These are phyloP conservation scores for Drosophila bipectinata DNA, from an alignment of 1,140 invertebrate genomes.

Conservation along the genomic window DNA sequence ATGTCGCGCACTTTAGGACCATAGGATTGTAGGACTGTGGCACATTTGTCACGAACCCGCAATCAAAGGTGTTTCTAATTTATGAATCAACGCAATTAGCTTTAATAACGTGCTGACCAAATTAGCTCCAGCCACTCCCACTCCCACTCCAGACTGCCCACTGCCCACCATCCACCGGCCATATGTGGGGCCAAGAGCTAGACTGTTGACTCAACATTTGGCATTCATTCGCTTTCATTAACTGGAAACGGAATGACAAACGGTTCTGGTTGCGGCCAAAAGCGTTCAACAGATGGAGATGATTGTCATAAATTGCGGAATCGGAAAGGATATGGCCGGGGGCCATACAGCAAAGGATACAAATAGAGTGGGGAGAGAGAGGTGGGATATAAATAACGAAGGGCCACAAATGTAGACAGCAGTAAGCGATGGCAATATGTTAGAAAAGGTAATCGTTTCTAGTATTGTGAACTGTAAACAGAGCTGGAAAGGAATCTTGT, in stretches of 20 bases:
- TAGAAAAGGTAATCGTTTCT: background rate
- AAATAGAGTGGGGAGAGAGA: background rate
- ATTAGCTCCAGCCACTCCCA: slow-evolving; percentile 27
- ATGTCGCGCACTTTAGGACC: background rate
- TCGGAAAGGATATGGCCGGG: background rate
- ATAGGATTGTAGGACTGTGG: background rate
- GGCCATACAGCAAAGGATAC: background rate
- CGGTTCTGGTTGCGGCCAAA: slow-evolving; percentile 23
- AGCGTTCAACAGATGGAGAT: slow-evolving; percentile 43
- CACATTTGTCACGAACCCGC: slow-evolving; percentile 63
- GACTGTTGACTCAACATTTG: slow-evolving; percentile 27
- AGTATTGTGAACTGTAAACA: background rate
- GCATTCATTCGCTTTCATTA: slow-evolving; percentile 58
- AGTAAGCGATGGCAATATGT: background rate
- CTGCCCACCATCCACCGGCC: no score
- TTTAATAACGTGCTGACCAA: slow-evolving; percentile 55
- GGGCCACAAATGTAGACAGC: background rate
- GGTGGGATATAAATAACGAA: background rate
- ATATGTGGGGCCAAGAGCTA: background rate
- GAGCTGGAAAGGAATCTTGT: background rate
- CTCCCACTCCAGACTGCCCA: no score
- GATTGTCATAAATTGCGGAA: slow-evolving; percentile 34
- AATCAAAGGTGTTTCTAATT: slow-evolving; percentile 78
- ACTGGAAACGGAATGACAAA: slow-evolving; percentile 39
- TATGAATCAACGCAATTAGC: slow-evolving; percentile 78